Base-by-base conservation (phyloP, 2,888 invertebrate genomes). In the Norana najaformis region DNA sequence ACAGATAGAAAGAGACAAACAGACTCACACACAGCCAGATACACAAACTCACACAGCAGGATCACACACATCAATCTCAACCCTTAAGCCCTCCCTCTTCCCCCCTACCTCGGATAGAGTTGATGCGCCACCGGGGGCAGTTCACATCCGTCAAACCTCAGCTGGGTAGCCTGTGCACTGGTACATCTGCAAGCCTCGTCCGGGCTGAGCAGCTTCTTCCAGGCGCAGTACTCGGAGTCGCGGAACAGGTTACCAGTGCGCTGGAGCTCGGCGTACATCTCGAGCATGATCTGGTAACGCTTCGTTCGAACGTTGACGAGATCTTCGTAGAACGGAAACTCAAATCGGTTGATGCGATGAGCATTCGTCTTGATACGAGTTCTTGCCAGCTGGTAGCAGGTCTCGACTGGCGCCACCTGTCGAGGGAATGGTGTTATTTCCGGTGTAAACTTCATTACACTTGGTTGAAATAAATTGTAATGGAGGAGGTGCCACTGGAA, bases 251-350 rank as follows among this genome's bases (percentile, higher is more conserved):
- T 91, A 41, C 91, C 91, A 88, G 91, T 91, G 13, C 91, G 38
- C 90, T 91, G 92, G 18, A 92, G 90, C 36, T 92, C 92, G 14
- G 91, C 90, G 83, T 91, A 92, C 92, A 92, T 92, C 47, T 92
- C 92, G 34, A 92, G 91, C 91, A 92, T 91, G 69, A 92, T 91
- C 90, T 92, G 92, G 92, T 90, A 94, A 34, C 94, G 93, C 91
- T 94, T 93, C 39, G 93, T 91, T 88, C 94, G 93, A 47, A 93
- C 92, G 89, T 93, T 94, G 91, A 94, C 93, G 89, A 93, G 92
- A 53, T 93, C 93, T 90, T 94, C 94, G 90, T 94, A 94, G 90
- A 93, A 93, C 6, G 94, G 94, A 90, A 93, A 94, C 90, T 94
- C 94, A 88, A 94, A 92, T 16, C 92, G 92, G 92, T 94, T 94